These are phyloP conservation scores for Eilema depressum DNA, from an alignment of 2,888 invertebrate genomes.

Conservation along the genomic window DNA sequence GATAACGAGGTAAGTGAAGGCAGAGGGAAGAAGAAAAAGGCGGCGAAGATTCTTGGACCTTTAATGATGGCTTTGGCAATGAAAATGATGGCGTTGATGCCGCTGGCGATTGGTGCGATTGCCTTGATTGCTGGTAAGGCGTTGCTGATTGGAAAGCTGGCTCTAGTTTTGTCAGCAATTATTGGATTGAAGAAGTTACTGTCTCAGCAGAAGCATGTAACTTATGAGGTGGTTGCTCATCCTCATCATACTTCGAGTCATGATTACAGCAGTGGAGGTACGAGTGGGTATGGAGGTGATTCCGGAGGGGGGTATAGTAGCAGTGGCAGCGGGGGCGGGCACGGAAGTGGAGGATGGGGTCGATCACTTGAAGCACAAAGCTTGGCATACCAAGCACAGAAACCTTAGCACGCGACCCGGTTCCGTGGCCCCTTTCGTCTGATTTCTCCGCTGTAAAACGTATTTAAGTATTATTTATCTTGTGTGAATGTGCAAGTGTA, in stretches of 20 bases:
- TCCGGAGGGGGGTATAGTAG: conserved; percentile 88
- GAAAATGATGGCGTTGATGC: conserved; percentile 93
- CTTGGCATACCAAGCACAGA: conserved; percentile 93
- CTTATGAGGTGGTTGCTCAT: conserved; percentile 95
- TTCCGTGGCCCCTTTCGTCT: conserved; percentile 70
- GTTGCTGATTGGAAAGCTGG: conserved; percentile 93
- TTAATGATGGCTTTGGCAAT: conserved; percentile 91
- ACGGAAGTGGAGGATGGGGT: conserved; percentile 90
- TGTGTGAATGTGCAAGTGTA: conserved; percentile 70
- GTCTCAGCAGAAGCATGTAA: conserved; percentile 94
- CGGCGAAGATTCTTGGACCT: conserved; percentile 92
- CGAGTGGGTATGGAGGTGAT: conserved; percentile 89
- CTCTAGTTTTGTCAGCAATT: conserved; percentile 93
- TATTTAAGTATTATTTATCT: conserved; percentile 65
- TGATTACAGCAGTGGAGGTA: conserved; percentile 80
- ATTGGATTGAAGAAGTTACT: conserved; percentile 94
- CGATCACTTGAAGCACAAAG: conserved; percentile 92
- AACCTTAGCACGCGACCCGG: conserved; percentile 85
- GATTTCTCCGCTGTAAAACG: conserved; percentile 74
- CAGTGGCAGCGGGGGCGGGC: conserved; percentile 84
- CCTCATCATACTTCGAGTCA: conserved; percentile 92
- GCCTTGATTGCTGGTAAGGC: conserved; percentile 95
- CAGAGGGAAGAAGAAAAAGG: conserved; percentile 94
- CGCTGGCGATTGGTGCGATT: conserved; percentile 92
- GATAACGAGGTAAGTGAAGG: conserved; percentile 87